Evolutionary conservation across 1,140 invertebrate species (phyloP).

Genomic region (Marisa cornuarietis): DNA sequence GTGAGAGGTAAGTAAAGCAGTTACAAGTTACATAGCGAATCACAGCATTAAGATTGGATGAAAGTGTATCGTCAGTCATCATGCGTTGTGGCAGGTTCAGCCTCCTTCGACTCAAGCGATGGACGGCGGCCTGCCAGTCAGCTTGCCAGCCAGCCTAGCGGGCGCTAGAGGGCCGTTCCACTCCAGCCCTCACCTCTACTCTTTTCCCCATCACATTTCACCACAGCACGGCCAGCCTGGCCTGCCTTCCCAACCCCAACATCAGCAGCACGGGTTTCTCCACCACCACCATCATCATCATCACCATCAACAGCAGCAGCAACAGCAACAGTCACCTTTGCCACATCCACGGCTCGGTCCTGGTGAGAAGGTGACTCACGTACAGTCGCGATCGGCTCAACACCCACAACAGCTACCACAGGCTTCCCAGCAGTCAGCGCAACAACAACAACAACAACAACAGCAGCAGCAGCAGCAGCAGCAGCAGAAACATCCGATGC

Average conservation of each 20-base stretch:
- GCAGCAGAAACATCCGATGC: constrained; percentile 16
- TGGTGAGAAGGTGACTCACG: background rate
- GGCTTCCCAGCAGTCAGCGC: background rate
- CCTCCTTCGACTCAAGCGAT: too few species aligned
- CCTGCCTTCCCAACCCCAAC: constrained; percentile 6
- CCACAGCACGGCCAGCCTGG: background rate
- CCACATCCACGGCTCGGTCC: background rate
- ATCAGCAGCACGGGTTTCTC: background rate
- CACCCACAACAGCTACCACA: constrained; percentile 1
- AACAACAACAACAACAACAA: background rate
- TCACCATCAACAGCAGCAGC: constrained; percentile 22
- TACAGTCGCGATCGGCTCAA: background rate
- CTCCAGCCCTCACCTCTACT: too few species aligned
- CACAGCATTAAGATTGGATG: too few species aligned
- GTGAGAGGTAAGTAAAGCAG: too few species aligned
- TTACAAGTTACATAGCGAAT: too few species aligned
- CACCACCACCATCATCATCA: constrained; percentile 5
- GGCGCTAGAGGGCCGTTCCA: too few species aligned
- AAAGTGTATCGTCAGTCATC: too few species aligned
- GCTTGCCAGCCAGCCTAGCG: too few species aligned
- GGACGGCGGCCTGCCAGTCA: too few species aligned
- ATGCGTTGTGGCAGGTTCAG: too few species aligned
- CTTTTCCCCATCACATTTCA: too few species aligned
- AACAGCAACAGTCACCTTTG: constrained; percentile 10
- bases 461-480: constrained; percentile 17